Conservation (phyloP, 2,113 vertebrate species). For the Tachysurus vachellii region DNA sequence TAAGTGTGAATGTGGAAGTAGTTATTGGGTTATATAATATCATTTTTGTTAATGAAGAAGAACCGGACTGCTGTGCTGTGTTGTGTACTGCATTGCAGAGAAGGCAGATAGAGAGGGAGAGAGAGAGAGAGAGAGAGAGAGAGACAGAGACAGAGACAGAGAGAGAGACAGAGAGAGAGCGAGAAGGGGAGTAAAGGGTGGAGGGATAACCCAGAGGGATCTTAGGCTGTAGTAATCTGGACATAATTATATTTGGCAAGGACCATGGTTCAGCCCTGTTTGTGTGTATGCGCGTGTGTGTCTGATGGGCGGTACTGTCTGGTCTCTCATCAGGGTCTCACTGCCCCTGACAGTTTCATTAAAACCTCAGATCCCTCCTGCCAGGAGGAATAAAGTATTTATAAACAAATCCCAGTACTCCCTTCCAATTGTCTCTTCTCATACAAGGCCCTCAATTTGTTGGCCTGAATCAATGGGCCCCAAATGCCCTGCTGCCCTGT, state of each 20-base stretch:
- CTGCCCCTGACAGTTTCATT: slow-evolving; percentile 71
- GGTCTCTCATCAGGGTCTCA: slow-evolving; percentile 65
- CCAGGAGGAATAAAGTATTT: slow-evolving; percentile 66
- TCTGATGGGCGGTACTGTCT: slow-evolving; percentile 58
- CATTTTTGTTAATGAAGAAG: slow-evolving; percentile 39
- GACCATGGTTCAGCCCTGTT: slow-evolving; percentile 54
- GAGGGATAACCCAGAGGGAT: slow-evolving; percentile 39
- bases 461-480: slow-evolving; percentile 60
- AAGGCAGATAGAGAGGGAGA: background rate
- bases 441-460: slow-evolving; percentile 47
- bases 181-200: background rate
- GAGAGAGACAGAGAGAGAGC: background rate
- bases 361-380: slow-evolving; percentile 59
- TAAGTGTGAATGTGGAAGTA: slow-evolving; percentile 6
- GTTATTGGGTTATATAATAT: slow-evolving; percentile 32
- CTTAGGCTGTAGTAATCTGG: slow-evolving; percentile 60
- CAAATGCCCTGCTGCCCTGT: slow-evolving; percentile 50
- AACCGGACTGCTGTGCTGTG: slow-evolving; percentile 32
- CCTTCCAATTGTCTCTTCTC: slow-evolving; percentile 48
- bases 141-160: background rate
- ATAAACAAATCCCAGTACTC: slow-evolving; percentile 63
- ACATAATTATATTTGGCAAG: slow-evolving; percentile 71
- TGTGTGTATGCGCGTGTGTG: slow-evolving; percentile 43
- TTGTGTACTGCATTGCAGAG: slow-evolving; percentile 62
- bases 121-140: slow-evolving; percentile 41